phyloP scores from a whole-genome alignment of 2,113 vertebrate genomes.

The Protobothrops flavoviridis region DNA sequence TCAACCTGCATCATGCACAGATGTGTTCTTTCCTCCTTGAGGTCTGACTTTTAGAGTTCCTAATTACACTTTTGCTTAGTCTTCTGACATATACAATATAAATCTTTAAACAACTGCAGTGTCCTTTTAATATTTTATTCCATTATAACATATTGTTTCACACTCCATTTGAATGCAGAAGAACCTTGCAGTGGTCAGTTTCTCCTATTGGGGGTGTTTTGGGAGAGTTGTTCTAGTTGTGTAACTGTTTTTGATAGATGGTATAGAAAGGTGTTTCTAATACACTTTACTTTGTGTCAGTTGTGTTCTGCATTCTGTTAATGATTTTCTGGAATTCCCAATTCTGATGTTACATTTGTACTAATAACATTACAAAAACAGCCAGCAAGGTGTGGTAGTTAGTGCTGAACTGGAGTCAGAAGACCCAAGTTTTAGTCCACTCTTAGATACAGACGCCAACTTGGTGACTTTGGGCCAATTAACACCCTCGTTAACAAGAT shows the following conservation, averaged over 20 bases:
- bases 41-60: conserved; percentile 25
- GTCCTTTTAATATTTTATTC: background rate
- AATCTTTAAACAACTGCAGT: conserved; percentile 34
- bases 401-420: background rate
- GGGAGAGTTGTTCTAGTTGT: background rate
- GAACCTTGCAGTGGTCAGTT: fast-evolving
- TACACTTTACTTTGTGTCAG: background rate
- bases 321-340: background rate
- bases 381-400: background rate
- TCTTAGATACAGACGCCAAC: too few relatives aligned
- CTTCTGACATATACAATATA: conserved; percentile 28
- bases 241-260: background rate
- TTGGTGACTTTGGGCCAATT: too few relatives aligned
- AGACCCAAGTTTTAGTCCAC: too few relatives aligned
- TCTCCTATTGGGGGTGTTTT: background rate
- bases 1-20: background rate
- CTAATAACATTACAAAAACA: background rate
- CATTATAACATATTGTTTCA: fast-evolving
- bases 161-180: background rate
- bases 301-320: background rate
- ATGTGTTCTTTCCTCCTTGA: conserved; percentile 1
- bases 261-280: background rate
- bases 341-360: background rate
- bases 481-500: too few relatives aligned
- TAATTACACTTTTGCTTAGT: conserved; percentile 55